Evolutionary conservation across 2,113 vertebrate species (phyloP), one percentile per base, ranked within the genome.

Genomic region (Rhodinocichla rosea): DNA sequence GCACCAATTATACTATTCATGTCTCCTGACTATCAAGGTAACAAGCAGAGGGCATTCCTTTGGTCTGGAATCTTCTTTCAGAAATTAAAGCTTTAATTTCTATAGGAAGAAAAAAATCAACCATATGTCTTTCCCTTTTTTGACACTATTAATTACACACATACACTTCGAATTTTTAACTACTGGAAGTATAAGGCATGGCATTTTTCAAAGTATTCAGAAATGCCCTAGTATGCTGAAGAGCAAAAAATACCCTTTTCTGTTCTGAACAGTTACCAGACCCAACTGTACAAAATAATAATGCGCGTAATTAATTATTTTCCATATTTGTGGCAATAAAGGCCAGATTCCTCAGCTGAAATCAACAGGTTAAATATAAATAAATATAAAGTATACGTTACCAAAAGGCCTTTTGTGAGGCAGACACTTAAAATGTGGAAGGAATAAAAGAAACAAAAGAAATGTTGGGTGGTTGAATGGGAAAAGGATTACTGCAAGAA

Each of bases 1-100:
- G 95, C 85, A 90, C 95, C 79, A 88, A 22, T 92, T 90, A 78
- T 71, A 84, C 60, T 92, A 94, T 94, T 95, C 79, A 87, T 75
- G 56, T 89, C 64, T 95, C 71, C 52, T 89, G 68, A 77, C 88
- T 95, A 93, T 83, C 93, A 90, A 92, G 76, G 85, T 91, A 94
- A 78, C 23, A 83, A 89, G 83, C 64, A 94, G 82, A 96, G 71
- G 87, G 44, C 90, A 93, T 86, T 93, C 86, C 23, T 93, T 94
- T 90, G 50, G 63, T 95, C 68, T 93, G 47, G 68, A 28, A 71
- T 88, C 47, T 74, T 94, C 82, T 78, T 88, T 90, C 79, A 74
- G 60, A 93, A 94, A 77, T 60, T 71, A 90, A 94, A 90, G 35
- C 59, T 93, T 93, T 94, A 44, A 93, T 94, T 92, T 93, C 59